phyloP scores from a whole-genome alignment of 2,888 invertebrate species.

The Sesia apiformis region DNA sequence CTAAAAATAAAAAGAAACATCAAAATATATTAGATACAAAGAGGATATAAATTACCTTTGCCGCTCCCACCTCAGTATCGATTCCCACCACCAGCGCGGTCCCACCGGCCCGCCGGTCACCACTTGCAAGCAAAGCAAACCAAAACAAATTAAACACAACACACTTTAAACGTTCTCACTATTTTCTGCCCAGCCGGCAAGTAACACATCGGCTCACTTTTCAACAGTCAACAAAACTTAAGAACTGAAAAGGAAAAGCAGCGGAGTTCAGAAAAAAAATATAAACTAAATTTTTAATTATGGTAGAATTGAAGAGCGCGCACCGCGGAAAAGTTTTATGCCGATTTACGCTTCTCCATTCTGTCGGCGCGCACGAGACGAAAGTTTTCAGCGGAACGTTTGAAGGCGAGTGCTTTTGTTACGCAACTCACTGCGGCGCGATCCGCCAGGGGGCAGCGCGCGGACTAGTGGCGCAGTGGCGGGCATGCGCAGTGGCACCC shows the following conservation, averaged over 20 bases:
- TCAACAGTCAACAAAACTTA: slow-evolving; percentile 49
- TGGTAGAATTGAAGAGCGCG: slow-evolving; percentile 26
- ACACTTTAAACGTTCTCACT: slow-evolving; percentile 52
- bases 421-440: slow-evolving; percentile 69
- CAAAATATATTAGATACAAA: background rate
- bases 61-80: slow-evolving; percentile 69
- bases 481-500: slow-evolving; percentile 60
- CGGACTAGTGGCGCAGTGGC: slow-evolving; percentile 68
- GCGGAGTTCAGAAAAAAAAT: slow-evolving; percentile 11
- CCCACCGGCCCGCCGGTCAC: slow-evolving; percentile 36
- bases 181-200: slow-evolving; percentile 41
- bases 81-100: slow-evolving; percentile 60
- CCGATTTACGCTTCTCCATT: slow-evolving; percentile 52
- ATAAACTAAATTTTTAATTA: slow-evolving; percentile 1
- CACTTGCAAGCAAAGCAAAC: slow-evolving; percentile 55
- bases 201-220: slow-evolving; percentile 48
- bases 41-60: slow-evolving; percentile 42
- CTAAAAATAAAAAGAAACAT: background rate
- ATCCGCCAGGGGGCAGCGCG: slow-evolving; percentile 70
- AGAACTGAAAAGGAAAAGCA: slow-evolving; percentile 39
- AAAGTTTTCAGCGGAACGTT: slow-evolving; percentile 63
- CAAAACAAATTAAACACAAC: slow-evolving; percentile 60
- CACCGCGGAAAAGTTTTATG: slow-evolving; percentile 63
- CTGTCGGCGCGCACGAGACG: slow-evolving; percentile 48
- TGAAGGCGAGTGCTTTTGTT: slow-evolving; percentile 66